Base-by-base conservation (phyloP, 2,888 invertebrate genomes). In the Platypus cylindrus region DNA sequence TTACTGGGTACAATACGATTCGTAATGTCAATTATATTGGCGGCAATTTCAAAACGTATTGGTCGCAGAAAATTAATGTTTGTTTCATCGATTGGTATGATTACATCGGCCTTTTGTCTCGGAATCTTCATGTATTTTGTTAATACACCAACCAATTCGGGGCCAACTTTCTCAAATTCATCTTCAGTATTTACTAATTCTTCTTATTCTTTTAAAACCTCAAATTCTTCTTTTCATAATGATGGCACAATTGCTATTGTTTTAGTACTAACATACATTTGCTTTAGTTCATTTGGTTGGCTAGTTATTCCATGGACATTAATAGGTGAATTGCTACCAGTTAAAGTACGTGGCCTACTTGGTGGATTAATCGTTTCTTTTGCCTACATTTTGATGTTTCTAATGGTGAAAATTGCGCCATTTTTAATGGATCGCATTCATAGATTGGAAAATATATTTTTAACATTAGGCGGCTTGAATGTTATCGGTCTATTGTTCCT, bases 231-330 rank as follows among this genome's bases (percentile, higher is more conserved):
- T 17, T 9, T 8, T 14, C 30, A 34, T 13, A 16, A 34, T 9
- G 30, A 38, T 33, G 59, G 62, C 30, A 63, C 64, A 49, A 39
- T 68, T 3, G 47, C 66, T 2, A 47, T 70, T 5, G 47, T 65
- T 3, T 63, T 65, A 31, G 53, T 71, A 5, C 51, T 71, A 11
- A 55, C 62, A 3, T 72, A 68, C 49, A 65, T 70, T 3, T 65
- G 65, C 37, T 64, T 65, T 41, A 65, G 70, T 45, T 63, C 68
- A 1, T 45, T 71, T 7, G 72, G 72, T 1, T 64, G 67, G 48
- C 49, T 69, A 34, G 66, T 68, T 8, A 70, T 73, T 34, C 73
- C 73, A 1, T 73, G 73, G 73, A 67, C 71, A 4, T 47, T 73
- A 13, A 67, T 70, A 15, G 58, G 61, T 3, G 71, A 71, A 55